These are phyloP conservation scores for Argyresthia albistria DNA, from an alignment of 2,888 invertebrate genomes.

Conservation along the genomic window DNA sequence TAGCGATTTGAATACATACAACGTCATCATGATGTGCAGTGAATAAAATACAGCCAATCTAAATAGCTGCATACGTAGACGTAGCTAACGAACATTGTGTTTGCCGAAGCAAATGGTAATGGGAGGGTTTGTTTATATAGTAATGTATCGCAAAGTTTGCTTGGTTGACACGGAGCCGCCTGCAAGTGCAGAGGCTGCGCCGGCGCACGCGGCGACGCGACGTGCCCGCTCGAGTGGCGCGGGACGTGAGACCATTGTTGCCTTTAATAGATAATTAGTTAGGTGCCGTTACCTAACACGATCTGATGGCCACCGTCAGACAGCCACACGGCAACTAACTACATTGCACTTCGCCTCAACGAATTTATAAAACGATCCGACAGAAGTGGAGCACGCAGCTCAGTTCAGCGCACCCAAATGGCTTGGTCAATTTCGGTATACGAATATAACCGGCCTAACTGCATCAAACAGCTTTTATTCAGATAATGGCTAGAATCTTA, in stretches of 20 bases:
- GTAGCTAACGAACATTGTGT: too few relatives aligned
- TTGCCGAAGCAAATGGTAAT: too few relatives aligned
- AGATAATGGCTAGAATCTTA: too few relatives aligned
- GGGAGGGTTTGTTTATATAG: neutral
- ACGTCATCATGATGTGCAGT: too few relatives aligned
- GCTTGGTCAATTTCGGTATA: too few relatives aligned
- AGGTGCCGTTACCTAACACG: conserved; percentile 59
- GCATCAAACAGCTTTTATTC: too few relatives aligned
- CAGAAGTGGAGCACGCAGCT: conserved; percentile 28
- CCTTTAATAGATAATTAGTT: conserved; percentile 66
- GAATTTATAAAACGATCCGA: conserved; percentile 17
- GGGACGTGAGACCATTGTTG: conserved; percentile 62
- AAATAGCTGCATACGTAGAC: too few relatives aligned
- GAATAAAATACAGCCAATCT: too few relatives aligned
- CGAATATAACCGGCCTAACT: too few relatives aligned
- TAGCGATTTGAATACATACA: too few relatives aligned
- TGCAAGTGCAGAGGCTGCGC: neutral
- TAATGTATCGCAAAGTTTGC: neutral
- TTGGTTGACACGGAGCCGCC: neutral
- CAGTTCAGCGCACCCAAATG: conserved; percentile 3
- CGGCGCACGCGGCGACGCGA: neutral
- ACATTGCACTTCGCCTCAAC: conserved; percentile 24
- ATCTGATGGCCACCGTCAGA: conserved; percentile 36
- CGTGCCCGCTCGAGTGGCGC: conserved; percentile 1
- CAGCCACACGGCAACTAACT: conserved; percentile 18